Evolutionary conservation across 2,888 invertebrate species (phyloP).

Genomic region (Cosmia trapezina): DNA sequence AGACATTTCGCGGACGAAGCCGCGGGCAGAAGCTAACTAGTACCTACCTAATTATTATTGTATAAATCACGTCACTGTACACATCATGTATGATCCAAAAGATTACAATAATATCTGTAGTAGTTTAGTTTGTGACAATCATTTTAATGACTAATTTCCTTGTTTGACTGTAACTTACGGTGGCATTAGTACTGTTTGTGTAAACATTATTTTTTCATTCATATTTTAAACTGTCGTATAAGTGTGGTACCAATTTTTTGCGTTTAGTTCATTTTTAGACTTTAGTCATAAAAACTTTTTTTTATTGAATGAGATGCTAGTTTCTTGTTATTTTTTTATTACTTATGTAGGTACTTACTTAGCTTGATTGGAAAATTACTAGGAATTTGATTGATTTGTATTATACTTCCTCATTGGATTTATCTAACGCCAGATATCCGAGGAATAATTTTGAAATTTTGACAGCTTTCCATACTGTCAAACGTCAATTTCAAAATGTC

Average conservation of each 20-base stretch:
- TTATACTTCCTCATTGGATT: not conserved
- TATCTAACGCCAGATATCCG: not conserved
- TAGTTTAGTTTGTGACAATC: conserved; percentile 35
- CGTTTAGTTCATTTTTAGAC: not conserved
- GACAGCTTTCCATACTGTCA: no score
- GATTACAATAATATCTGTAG: conserved; percentile 22
- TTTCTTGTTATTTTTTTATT: not conserved
- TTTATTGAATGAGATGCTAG: no score
- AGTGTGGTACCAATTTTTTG: not conserved
- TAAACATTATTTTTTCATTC: conserved; percentile 2
- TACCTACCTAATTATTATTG: not conserved
- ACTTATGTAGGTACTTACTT: no score
- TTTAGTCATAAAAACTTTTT: not conserved
- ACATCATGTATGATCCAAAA: conserved; percentile 8
- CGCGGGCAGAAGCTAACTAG: not conserved
- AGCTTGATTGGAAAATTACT: not conserved
- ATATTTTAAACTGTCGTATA: conserved; percentile 2
- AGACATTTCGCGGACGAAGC: not conserved
- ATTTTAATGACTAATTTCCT: conserved; percentile 56
- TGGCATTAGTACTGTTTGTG: not conserved
- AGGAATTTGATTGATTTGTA: no score
- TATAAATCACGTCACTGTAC: conserved; percentile 4
- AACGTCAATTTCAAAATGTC: no score
- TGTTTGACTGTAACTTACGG: conserved; percentile 17
- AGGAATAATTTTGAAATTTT: not conserved